phyloP scores from a whole-genome alignment of 2,113 vertebrate species.

The Columba livia region DNA sequence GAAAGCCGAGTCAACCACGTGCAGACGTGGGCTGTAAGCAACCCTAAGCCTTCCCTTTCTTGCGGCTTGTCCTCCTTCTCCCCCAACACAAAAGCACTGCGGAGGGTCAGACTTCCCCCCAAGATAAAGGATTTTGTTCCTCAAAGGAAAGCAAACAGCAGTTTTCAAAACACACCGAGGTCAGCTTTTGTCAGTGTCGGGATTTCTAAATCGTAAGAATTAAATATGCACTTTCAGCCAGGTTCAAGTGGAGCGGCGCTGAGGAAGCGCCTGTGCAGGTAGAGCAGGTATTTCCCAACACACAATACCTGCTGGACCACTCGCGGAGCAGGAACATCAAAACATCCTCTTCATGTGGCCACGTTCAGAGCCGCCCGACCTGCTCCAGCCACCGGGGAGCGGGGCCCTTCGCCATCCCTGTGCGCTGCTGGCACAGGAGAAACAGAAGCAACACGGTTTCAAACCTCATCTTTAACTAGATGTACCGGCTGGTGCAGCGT shows the following conservation, averaged over 20 bases:
- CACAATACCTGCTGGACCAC: conserved; percentile 8
- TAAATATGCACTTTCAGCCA: accelerated
- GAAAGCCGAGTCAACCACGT: neutral
- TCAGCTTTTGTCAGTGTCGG: neutral
- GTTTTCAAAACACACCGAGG: neutral
- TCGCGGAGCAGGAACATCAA: neutral
- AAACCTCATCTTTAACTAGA: neutral
- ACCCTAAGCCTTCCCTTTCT: neutral
- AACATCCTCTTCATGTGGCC: neutral
- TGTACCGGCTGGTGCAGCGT: accelerated
- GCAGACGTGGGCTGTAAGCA: neutral
- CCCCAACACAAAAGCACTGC: accelerated
- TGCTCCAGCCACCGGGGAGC: neutral
- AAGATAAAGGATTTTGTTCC: neutral
- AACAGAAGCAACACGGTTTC: accelerated
- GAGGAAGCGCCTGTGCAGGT: conserved; percentile 44
- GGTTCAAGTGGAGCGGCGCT: neutral
- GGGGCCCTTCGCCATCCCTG: neutral
- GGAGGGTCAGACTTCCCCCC: neutral
- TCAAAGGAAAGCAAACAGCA: neutral
- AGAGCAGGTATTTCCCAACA: conserved; percentile 53
- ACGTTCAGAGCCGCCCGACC: neutral
- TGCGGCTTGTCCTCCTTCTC: neutral
- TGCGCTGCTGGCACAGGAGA: neutral
- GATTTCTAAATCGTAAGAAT: neutral